Conservation (phyloP, 35 echinoderm and acorn worm species). For the Eucidaris tribuloides region DNA sequence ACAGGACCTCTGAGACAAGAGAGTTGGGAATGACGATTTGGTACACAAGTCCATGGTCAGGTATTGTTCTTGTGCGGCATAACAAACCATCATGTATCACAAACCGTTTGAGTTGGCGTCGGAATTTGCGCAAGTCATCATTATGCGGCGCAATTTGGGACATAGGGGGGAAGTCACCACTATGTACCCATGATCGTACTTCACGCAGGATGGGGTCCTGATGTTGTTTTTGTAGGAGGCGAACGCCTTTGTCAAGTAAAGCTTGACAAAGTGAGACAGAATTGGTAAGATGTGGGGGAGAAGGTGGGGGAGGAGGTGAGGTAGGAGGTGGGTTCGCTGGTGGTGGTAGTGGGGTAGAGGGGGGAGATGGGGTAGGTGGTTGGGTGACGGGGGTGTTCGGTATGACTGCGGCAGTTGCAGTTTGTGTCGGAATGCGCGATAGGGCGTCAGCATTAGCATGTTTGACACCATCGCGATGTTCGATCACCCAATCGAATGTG, state of each 20-base stretch:
- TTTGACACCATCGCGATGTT: conserved; percentile 35
- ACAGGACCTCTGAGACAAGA: neutral
- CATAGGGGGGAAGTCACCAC: neutral
- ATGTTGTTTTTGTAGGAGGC: neutral
- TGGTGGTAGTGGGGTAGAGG: too few relatives aligned
- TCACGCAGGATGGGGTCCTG: neutral
- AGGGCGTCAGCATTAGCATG: conserved; percentile 22
- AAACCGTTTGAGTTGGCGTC: neutral
- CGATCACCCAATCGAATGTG: conserved; percentile 22
- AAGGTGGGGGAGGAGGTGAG: neutral
- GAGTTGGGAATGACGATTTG: neutral
- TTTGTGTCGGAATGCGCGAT: neutral
- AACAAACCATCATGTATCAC: neutral
- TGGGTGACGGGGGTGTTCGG: neutral
- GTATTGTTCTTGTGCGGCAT: neutral
- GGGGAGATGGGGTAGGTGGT: neutral
- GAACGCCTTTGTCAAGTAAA: neutral
- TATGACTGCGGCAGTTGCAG: too few relatives aligned
- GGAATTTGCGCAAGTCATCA: neutral
- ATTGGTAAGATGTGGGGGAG: neutral
- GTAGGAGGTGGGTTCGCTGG: neutral
- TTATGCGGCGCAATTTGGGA: neutral
- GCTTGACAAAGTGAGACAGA: neutral
- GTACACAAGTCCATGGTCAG: neutral
- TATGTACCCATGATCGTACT: neutral